phyloP scores from a whole-genome alignment of 2,888 invertebrate genomes.

The Taphrorychus bicolor region DNA sequence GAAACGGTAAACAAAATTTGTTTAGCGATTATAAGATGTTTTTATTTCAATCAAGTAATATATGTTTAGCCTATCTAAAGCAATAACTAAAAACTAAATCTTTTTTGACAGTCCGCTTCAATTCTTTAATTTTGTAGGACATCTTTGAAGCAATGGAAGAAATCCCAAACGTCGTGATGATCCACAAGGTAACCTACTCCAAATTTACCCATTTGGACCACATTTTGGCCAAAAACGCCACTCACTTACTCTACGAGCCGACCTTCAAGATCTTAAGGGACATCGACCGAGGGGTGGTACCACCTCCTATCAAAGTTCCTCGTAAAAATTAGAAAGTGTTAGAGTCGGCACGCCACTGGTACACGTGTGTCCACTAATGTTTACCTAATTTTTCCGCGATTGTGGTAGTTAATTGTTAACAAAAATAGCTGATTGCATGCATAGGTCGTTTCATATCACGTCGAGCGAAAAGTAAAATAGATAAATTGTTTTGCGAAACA shows the following conservation, averaged over 20 bases:
- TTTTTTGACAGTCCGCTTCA: not conserved
- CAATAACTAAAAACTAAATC: not conserved
- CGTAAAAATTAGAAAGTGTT: not conserved
- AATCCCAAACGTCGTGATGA: conserved; percentile 16
- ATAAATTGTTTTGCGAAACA: not conserved
- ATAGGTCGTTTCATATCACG: conserved; percentile 1
- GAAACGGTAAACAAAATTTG: no score
- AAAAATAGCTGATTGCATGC: conserved; percentile 6
- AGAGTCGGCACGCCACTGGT: conserved; percentile 11
- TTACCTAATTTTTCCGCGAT: conserved; percentile 25
- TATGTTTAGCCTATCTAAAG: no score
- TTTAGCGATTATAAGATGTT: no score
- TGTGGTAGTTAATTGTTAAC: conserved; percentile 21
- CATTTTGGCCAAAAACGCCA: conserved; percentile 49
- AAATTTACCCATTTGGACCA: conserved; percentile 42
- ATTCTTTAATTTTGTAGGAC: conserved; percentile 14
- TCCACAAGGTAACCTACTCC: conserved; percentile 13
- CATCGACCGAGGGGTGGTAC: conserved; percentile 22
- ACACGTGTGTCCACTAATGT: conserved; percentile 21
- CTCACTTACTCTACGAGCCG: conserved; percentile 64
- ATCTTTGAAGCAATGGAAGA: conserved; percentile 4
- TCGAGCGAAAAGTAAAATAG: not conserved
- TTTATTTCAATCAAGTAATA: no score
- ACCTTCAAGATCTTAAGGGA: conserved; percentile 22
- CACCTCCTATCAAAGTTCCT: conserved; percentile 1